Evolutionary conservation across 30 jellyfish, hydroid and myxozoan species (phyloP).

Genomic region (Aurelia coerulea): DNA sequence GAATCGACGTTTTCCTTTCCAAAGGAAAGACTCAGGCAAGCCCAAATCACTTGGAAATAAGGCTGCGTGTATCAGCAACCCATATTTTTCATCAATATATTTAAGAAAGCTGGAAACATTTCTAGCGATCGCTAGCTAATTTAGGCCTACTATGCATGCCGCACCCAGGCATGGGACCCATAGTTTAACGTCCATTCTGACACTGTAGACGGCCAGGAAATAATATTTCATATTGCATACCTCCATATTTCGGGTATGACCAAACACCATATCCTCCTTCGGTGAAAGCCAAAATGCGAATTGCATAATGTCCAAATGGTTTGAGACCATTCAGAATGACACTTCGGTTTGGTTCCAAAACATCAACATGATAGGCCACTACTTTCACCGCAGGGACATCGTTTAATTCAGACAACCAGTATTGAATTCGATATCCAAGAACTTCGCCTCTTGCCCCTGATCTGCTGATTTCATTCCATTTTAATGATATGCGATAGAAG

Average conservation of each 20-base stretch:
- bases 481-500: slow-evolving; percentile 6
- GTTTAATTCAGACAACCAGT: slow-evolving; percentile 22
- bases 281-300: slow-evolving; percentile 33
- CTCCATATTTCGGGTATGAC: slow-evolving; percentile 17
- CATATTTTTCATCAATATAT: too few species aligned
- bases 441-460: slow-evolving; percentile 48
- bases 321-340: neutral
- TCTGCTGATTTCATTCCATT: slow-evolving; percentile 38
- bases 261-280: slow-evolving; percentile 58
- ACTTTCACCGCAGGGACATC: neutral
- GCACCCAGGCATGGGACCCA: too few species aligned
- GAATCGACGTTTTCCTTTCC: too few species aligned
- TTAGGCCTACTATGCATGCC: too few species aligned
- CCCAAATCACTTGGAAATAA: too few species aligned
- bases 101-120: too few species aligned
- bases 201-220: too few species aligned
- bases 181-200: too few species aligned
- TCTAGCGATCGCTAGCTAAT: too few species aligned
- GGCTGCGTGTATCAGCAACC: too few species aligned
- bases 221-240: neutral
- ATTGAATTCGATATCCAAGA: slow-evolving; percentile 41
- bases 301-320: slow-evolving; percentile 24
- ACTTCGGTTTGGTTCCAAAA: slow-evolving; percentile 42
- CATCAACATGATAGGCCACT: neutral
- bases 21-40: too few species aligned